Conservation (phyloP, 2,888 invertebrate genomes). For the Lottia scabra region DNA sequence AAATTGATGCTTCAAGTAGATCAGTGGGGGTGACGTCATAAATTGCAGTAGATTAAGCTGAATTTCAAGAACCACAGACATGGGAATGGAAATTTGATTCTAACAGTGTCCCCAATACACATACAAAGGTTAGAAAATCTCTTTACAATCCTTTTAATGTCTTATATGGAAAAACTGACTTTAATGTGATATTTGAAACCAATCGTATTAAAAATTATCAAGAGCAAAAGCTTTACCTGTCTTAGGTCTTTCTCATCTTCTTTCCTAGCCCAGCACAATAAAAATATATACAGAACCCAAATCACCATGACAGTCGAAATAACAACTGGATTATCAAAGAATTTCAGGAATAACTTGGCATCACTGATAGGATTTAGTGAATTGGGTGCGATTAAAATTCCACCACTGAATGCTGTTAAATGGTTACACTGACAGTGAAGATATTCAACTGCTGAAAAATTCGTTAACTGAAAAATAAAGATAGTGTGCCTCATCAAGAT, state of each 20-base stretch:
- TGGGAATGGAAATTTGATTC: no score
- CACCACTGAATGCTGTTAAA: conserved; percentile 49
- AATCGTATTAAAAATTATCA: no score
- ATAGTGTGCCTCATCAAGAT: not conserved
- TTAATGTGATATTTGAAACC: no score
- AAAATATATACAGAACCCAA: conserved; percentile 50
- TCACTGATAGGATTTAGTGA: conserved; percentile 45
- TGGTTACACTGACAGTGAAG: conserved; percentile 48
- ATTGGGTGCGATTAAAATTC: conserved; percentile 47
- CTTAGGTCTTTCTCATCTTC: conserved; percentile 43
- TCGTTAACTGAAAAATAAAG: conserved; percentile 33
- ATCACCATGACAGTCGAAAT: conserved; percentile 44
- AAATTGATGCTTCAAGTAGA: no score
- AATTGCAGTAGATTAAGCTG: no score
- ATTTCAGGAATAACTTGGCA: conserved; percentile 41
- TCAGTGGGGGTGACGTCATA: no score
- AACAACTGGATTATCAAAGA: conserved; percentile 59
- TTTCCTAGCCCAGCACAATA: conserved; percentile 45
- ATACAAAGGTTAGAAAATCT: no score
- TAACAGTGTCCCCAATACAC: no score
- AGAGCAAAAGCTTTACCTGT: no score
- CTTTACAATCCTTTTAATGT: no score
- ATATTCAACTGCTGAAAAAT: conserved; percentile 24
- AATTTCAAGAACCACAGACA: no score
- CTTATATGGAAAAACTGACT: no score